These are phyloP conservation scores for Scortum barcoo DNA, from an alignment of 2,113 vertebrate species.

Conservation along the genomic window DNA sequence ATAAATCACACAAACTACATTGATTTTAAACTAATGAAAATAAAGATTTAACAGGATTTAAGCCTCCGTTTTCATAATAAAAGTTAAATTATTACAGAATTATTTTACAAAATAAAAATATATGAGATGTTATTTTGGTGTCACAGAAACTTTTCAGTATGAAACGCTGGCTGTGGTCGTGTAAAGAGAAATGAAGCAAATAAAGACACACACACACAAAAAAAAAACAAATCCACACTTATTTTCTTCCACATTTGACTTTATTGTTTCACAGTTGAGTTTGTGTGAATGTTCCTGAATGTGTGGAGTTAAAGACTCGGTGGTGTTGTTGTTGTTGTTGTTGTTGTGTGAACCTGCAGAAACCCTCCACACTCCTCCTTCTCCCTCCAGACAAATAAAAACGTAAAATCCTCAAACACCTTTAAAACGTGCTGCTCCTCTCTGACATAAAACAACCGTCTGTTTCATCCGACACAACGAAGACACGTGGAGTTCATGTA, in stretches of 20 bases:
- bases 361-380: constrained; percentile 8
- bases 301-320: constrained; percentile 57
- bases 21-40: background rate
- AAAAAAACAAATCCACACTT: background rate
- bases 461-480: background rate
- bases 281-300: constrained; percentile 33
- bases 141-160: background rate
- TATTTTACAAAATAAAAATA: background rate
- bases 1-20: background rate
- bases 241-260: constrained; percentile 62
- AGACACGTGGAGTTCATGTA: constrained; percentile 63
- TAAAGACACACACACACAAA: constrained; percentile 30
- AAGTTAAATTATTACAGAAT: background rate
- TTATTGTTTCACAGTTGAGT: constrained; percentile 61
- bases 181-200: background rate
- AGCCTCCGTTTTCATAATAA: background rate
- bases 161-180: background rate
- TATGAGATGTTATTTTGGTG: background rate
- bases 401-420: background rate
- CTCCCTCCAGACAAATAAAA: constrained; percentile 26
- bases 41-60: background rate
- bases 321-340: constrained; percentile 9
- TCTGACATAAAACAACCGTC: constrained; percentile 17
- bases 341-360: constrained; percentile 53
- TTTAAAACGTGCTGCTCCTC: background rate